phyloP scores from a whole-genome alignment of 2,113 vertebrate genomes.

The Aegithalos caudatus region DNA sequence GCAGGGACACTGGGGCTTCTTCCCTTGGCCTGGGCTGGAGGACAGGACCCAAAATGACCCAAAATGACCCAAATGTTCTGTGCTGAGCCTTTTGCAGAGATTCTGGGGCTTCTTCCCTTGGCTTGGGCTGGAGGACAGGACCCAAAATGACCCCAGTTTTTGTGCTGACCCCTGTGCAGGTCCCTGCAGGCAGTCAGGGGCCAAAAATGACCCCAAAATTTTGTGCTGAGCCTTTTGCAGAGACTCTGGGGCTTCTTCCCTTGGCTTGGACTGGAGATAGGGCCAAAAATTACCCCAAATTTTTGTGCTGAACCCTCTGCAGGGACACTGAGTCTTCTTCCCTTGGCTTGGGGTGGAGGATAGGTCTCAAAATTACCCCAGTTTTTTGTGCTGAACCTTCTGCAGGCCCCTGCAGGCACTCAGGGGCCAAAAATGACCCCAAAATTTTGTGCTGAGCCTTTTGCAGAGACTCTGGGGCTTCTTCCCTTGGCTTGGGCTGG shows the following conservation, averaged over 20 bases:
- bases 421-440: not conserved
- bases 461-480: not conserved
- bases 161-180: too few species aligned
- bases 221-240: too few species aligned
- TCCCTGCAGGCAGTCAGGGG: too few species aligned
- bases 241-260: too few species aligned
- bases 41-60: too few species aligned
- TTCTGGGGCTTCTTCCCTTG: not conserved
- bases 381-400: too few species aligned
- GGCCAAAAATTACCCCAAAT: not conserved
- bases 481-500: not conserved
- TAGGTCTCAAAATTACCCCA: rapidly evolving
- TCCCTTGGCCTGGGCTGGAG: not conserved
- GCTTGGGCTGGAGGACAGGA: not conserved
- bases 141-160: not conserved
- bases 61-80: not conserved
- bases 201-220: too few species aligned
- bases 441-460: not conserved
- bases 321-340: not conserved
- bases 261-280: too few species aligned
- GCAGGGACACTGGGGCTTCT: not conserved
- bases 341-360: not conserved
- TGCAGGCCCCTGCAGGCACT: too few species aligned
- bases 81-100: not conserved
- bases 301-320: not conserved